phyloP scores from a whole-genome alignment of 2,113 vertebrate species.

The Plotosus lineatus region DNA sequence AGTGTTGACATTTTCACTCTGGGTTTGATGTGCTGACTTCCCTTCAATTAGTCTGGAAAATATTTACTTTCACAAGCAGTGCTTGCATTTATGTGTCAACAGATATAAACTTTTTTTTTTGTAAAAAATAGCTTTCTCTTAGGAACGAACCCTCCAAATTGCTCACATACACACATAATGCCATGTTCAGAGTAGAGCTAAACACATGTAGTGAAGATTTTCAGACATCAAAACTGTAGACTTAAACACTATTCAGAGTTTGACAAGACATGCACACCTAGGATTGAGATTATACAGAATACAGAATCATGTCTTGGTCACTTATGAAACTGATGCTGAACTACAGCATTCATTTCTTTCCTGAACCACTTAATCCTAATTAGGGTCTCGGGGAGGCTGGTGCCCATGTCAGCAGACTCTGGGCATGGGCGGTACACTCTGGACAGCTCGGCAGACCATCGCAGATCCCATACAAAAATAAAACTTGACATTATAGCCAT shows the following conservation, averaged over 20 bases:
- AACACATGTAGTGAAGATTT: not conserved
- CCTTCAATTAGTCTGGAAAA: constrained; percentile 13
- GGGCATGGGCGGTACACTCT: too few species aligned
- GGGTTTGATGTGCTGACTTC: constrained; percentile 25
- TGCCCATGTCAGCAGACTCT: too few species aligned
- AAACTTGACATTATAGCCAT: too few species aligned
- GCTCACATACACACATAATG: not conserved
- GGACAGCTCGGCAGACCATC: too few species aligned
- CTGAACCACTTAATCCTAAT: too few species aligned
- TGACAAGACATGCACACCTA: not conserved
- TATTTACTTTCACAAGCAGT: constrained; percentile 10
- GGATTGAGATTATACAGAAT: not conserved
- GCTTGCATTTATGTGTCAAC: not conserved
- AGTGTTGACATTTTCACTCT: constrained; percentile 44
- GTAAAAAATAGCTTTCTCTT: not conserved
- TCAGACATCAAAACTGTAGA: not conserved
- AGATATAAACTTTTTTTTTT: not conserved
- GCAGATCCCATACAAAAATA: too few species aligned
- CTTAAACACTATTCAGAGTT: not conserved
- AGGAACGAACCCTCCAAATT: not conserved
- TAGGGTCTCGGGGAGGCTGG: too few species aligned
- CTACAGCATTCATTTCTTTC: not conserved
- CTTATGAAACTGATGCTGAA: not conserved
- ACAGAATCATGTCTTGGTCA: not conserved
- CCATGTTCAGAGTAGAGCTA: not conserved